Evolutionary conservation across 1,140 invertebrate species (phyloP).

Genomic region (Steinernema khuongi): DNA sequence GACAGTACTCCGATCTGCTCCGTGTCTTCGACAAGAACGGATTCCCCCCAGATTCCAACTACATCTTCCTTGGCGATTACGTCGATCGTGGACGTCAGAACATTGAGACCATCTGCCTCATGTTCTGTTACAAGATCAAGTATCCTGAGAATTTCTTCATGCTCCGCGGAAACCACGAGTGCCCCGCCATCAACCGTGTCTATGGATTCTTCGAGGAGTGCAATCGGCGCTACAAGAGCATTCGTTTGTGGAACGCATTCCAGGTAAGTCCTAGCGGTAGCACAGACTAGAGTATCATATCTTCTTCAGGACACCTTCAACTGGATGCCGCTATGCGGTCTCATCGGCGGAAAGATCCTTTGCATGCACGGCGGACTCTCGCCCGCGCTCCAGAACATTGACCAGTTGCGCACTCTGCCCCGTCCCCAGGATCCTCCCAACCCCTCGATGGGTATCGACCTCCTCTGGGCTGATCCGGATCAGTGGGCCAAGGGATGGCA

Average conservation of each 20-base stretch:
- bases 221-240: slow-evolving; percentile 46
- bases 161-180: slow-evolving; percentile 69
- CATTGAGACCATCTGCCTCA: slow-evolving; percentile 63
- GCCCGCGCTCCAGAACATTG: slow-evolving; percentile 67
- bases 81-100: slow-evolving; percentile 46
- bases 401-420: slow-evolving; percentile 58
- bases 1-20: slow-evolving; percentile 59
- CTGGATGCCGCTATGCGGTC: slow-evolving; percentile 66
- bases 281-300: background rate
- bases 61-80: slow-evolving; percentile 46
- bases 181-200: slow-evolving; percentile 66
- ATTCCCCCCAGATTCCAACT: slow-evolving; percentile 47
- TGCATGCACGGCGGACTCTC: slow-evolving; percentile 77
- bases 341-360: slow-evolving; percentile 79
- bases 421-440: slow-evolving; percentile 41
- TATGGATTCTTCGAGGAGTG: slow-evolving; percentile 65
- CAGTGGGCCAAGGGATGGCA: slow-evolving; percentile 62
- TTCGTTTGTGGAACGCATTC: slow-evolving; percentile 54
- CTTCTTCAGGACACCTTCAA: slow-evolving; percentile 60
- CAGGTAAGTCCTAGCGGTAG: slow-evolving; percentile 50
- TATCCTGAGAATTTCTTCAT: slow-evolving; percentile 69
- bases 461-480: slow-evolving; percentile 91
- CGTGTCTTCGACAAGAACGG: slow-evolving; percentile 61
- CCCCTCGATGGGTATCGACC: slow-evolving; percentile 65
- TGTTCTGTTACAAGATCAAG: slow-evolving; percentile 64